Evolutionary conservation across 2,797 vertebrate species (phyloP), one percentile per base, ranked within the genome.

Genomic region (Rhabdomys pumilio): DNA sequence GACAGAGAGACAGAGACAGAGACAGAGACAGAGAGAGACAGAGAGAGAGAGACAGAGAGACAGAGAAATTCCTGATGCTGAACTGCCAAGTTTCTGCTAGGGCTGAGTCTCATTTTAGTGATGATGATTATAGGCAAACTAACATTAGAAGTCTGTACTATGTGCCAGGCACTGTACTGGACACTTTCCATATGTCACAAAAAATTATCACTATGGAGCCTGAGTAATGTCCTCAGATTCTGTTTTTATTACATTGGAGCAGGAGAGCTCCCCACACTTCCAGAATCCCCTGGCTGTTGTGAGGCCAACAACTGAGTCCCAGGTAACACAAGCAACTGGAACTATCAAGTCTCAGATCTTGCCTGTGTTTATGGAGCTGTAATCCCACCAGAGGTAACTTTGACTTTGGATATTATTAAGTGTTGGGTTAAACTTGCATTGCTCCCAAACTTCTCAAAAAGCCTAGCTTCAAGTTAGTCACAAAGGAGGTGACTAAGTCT

Each of bases 341-440:
- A 72, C 47, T n/a, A 34, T 83, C 24, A 86, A 96, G 47, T 77
- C 94, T 79, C 50, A 95, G 89, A 77, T 77, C 57, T 94, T 50
- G 10, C 67, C 90, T 61, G 6, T 94, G 63, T 84, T 94, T 97
- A 63, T 38, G 83, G 76, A 97, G 95, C 44, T 81, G 26, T 81
- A 47, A 47, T 57, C 29, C 65, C 53, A 73, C 34, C 59, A 91
- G 34, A 94, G 38, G 38, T 53, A 93, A 55, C 29, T 41, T 20
- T 84, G 9, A 24, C 61, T 87, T 94, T 38, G 14, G 3, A 29
- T 69, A 72, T 34, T 90, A 53, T 63, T 94, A n/a, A 81, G 1
- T 24, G 3, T 93, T 83, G 93, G 65, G 61, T 91, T 57, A 83
- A 41, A 41, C n/a, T 73, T 73, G 17, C 6, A 20, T 55, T 86